Conservation (phyloP, 2,888 invertebrate species). For the Acleris sparsana region DNA sequence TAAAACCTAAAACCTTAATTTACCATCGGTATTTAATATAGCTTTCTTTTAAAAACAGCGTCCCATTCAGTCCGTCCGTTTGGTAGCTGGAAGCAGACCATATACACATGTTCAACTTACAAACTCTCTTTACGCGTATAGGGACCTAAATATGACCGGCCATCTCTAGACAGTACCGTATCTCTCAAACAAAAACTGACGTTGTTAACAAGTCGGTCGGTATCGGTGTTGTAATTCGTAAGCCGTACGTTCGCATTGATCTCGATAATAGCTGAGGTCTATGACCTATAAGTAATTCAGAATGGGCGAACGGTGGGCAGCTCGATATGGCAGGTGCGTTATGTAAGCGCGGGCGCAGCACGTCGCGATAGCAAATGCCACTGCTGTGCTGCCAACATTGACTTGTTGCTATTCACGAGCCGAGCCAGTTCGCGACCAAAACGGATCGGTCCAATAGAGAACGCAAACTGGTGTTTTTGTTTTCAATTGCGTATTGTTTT, state of each 20-base stretch:
- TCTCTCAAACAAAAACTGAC: constrained; percentile 16
- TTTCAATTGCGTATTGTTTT: background rate
- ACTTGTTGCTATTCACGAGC: constrained; percentile 37
- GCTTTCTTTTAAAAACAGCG: too few relatives aligned
- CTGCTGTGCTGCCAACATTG: constrained; percentile 55
- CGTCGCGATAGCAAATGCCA: constrained; percentile 70
- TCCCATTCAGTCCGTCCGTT: too few relatives aligned
- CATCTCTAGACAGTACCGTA: background rate
- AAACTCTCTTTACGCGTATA: too few relatives aligned
- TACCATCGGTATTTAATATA: too few relatives aligned
- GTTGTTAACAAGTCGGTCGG: constrained; percentile 3
- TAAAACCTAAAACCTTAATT: too few relatives aligned
- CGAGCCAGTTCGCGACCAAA: constrained; percentile 26
- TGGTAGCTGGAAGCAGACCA: too few relatives aligned
- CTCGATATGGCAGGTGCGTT: constrained; percentile 83
- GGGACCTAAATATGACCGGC: too few relatives aligned
- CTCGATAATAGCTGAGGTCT: constrained; percentile 73
- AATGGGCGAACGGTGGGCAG: constrained; percentile 74
- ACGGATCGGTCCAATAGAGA: constrained; percentile 17
- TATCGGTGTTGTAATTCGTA: constrained; percentile 27
- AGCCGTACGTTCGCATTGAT: constrained; percentile 32
- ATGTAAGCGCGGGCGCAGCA: constrained; percentile 69
- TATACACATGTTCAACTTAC: too few relatives aligned
- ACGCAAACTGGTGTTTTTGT: constrained; percentile 7
- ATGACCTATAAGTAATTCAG: constrained; percentile 82